Percentiles rank a stretch among this genome's conserved stretches.
phyloP scores from a whole-genome alignment of 2,113 vertebrate species.

The Canis aureus region DNA sequence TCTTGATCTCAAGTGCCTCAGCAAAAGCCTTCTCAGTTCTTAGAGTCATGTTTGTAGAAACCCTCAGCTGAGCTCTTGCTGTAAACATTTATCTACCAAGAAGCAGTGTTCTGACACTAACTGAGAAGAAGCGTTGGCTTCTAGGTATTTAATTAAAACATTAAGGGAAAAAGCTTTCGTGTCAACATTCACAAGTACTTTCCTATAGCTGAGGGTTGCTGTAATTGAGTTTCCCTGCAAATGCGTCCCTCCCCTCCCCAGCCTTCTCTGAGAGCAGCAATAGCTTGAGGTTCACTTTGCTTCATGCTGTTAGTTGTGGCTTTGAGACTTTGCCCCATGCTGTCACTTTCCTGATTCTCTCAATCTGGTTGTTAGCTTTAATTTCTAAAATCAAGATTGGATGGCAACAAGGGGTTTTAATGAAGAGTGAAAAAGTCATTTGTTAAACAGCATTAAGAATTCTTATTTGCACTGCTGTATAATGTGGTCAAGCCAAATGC shows the following conservation, averaged over 20 bases:
- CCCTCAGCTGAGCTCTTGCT: conserved; percentile 85
- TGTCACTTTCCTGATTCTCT: conserved; percentile 87
- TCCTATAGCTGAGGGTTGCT: conserved; percentile 82
- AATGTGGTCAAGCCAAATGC: conserved; percentile 77
- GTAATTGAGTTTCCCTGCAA: conserved; percentile 88
- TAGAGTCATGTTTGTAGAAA: conserved; percentile 88
- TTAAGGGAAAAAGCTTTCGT: conserved; percentile 88
- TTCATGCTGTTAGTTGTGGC: conserved; percentile 89
- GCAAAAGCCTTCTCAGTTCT: conserved; percentile 86
- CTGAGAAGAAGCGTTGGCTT: conserved; percentile 87
- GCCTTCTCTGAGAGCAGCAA: conserved; percentile 83
- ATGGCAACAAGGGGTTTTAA: conserved; percentile 87
- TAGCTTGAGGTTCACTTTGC: conserved; percentile 88
- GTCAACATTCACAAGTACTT: conserved; percentile 89
- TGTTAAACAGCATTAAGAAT: conserved; percentile 87
- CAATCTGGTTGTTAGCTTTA: conserved; percentile 90
- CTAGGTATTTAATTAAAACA: conserved; percentile 93
- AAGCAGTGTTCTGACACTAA: conserved; percentile 86
- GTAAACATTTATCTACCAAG: conserved; percentile 91
- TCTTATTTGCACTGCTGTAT: conserved; percentile 63
- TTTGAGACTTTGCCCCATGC: conserved; percentile 89
- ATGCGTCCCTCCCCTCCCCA: conserved; percentile 56
- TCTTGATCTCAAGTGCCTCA: conserved; percentile 86
- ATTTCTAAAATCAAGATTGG: conserved; percentile 90
- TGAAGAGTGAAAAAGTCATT: conserved; percentile 86